Evolutionary conservation across 2,113 vertebrate genomes (phyloP), one percentile per base, ranked within the genome.

Genomic region (Podarcis cretensis): DNA sequence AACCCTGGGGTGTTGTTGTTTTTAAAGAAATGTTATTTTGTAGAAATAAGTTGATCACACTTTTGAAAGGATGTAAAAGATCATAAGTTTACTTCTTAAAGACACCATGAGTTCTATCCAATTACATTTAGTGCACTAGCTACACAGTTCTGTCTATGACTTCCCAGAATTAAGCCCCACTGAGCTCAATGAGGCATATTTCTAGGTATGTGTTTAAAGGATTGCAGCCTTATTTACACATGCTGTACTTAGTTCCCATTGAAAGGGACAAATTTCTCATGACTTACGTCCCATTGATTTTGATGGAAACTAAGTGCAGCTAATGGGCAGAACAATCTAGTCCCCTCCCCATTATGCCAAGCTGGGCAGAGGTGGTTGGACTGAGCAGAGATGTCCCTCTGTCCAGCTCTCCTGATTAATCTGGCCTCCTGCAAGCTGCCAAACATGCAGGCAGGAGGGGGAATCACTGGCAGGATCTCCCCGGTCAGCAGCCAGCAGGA

Each of bases 31-130:
- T 83, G 93, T 94, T 87, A 18, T 84, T 59, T 32, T 57, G 48
- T 20, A 90, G 80, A 27, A 86, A 89, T 92, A 90, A 87, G 69
- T 90, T 81, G 81, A 35, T 83, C 83, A 65, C 25, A 88, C 14
- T 82, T 65, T 82, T 35, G 27, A 85, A 75, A 65, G 32, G 25
- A 13, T 48, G 48, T 32, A 14, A 57, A 87, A 25, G 43, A 87
- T 25, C 30, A 57, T n/a, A 86, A 80, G 12, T 25, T 80, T 48
- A 71, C 30, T 35, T 16, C 25, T 35, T 32, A 40, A 40, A 77
- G 54, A 83, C 27, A 76, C 27, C 35, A 48, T 75, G 59, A 4
- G 14, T 23, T 23, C 6, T 27, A 81, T 65, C 71, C 18, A 75
- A 27, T 13, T 25, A 37, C 6, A 27, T 27, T 37, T 40, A 37